Evolutionary conservation across 2,113 vertebrate species (phyloP).

Genomic region (Numida meleagris): DNA sequence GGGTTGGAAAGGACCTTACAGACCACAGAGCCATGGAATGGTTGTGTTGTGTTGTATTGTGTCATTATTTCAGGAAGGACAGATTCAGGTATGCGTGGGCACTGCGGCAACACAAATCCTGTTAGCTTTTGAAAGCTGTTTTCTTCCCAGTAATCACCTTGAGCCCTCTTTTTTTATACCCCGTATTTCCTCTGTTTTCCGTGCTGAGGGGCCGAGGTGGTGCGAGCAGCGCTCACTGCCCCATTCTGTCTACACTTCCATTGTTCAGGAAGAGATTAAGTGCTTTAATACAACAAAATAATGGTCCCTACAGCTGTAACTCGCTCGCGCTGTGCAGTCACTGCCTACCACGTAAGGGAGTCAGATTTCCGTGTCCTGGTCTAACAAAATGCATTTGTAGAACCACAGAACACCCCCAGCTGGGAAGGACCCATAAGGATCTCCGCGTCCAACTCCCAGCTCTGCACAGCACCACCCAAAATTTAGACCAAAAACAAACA

Average conservation of each 20-base stretch:
- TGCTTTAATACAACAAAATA: constrained; percentile 6
- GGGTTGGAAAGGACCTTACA: too few relatives aligned
- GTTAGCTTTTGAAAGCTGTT: neutral
- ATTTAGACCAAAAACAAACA: too few relatives aligned
- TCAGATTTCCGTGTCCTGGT: accelerated
- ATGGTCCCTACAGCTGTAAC: neutral
- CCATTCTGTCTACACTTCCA: neutral
- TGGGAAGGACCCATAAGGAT: too few relatives aligned
- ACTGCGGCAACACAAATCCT: neutral
- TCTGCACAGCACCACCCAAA: too few relatives aligned
- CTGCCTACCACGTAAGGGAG: neutral
- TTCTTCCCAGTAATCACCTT: too few relatives aligned
- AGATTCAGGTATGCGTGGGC: neutral
- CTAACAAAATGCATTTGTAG: neutral
- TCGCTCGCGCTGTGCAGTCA: neutral
- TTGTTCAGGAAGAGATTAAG: neutral
- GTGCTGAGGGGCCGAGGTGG: neutral
- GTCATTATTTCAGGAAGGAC: too few relatives aligned
- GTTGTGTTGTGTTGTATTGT: too few relatives aligned
- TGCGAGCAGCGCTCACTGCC: constrained; percentile 1
- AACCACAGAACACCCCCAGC: too few relatives aligned
- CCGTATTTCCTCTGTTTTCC: too few relatives aligned
- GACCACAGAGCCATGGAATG: too few relatives aligned
- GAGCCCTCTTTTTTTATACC: too few relatives aligned
- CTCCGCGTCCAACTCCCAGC: too few relatives aligned